These are phyloP conservation scores for Sthenelais limicola DNA, from an alignment of 2,888 invertebrate species.

Conservation along the genomic window DNA sequence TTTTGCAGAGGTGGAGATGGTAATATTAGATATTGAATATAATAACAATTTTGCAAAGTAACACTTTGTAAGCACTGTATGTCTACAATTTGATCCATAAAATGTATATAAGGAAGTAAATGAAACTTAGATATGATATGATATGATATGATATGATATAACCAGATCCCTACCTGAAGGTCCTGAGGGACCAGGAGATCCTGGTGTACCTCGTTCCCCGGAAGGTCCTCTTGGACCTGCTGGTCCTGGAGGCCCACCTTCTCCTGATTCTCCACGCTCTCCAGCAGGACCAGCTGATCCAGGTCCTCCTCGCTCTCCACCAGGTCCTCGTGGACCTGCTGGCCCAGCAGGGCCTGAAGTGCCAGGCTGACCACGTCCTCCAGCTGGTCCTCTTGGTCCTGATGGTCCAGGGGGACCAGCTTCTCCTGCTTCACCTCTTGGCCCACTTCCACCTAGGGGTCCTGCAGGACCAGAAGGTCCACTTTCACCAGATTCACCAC, in stretches of 20 bases:
- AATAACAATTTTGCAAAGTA: too few relatives aligned
- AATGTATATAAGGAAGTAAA: too few relatives aligned
- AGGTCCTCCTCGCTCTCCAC: constrained; percentile 43
- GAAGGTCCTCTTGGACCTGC: constrained; percentile 10
- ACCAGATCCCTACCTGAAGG: constrained; percentile 39
- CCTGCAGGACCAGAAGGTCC: constrained; percentile 50
- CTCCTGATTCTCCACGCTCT: constrained; percentile 36
- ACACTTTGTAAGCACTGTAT: too few relatives aligned
- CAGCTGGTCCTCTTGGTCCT: constrained; percentile 39
- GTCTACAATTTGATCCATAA: too few relatives aligned
- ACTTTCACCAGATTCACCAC: constrained; percentile 48
- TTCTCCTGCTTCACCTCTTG: constrained; percentile 41
- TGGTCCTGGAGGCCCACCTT: constrained; percentile 21
- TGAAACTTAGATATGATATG: too few relatives aligned
- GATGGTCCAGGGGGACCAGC: constrained; percentile 40
- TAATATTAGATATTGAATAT: too few relatives aligned
- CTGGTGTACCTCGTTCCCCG: constrained; percentile 33
- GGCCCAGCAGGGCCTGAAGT: constrained; percentile 31
- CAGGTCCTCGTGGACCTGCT: constrained; percentile 36
- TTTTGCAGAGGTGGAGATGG: too few relatives aligned
- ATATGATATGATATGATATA: too few relatives aligned
- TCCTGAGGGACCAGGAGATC: constrained; percentile 43
- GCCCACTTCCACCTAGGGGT: constrained; percentile 19
- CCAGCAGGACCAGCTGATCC: constrained; percentile 42
- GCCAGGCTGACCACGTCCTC: constrained; percentile 45